Percentiles rank a stretch among this genome's conserved stretches.
Evolutionary conservation across 2,113 vertebrate species (phyloP).

Genomic region (Xiphophorus couchianus): DNA sequence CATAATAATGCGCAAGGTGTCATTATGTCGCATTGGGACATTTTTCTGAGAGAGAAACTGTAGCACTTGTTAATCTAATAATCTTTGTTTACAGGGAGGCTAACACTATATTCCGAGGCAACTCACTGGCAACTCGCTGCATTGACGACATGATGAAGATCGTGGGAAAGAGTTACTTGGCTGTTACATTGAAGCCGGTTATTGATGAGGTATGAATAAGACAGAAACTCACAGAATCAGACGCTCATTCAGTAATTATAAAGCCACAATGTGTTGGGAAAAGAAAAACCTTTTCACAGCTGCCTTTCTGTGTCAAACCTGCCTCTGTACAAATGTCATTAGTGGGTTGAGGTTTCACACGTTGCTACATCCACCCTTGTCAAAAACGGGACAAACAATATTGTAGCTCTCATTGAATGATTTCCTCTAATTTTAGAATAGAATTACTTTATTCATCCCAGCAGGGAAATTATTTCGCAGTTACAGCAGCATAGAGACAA

Average conservation of each 20-base stretch:
- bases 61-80: not conserved
- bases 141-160: conserved; percentile 99
- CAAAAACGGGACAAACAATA: too few species aligned
- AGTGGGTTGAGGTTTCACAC: conserved; percentile 5
- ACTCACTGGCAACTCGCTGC: conserved; percentile 93
- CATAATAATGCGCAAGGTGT: not conserved
- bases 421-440: too few species aligned
- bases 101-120: conserved; percentile 97
- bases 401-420: not conserved
- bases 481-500: too few species aligned
- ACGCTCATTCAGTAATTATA: not conserved
- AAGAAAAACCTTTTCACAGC: conserved; percentile 26
- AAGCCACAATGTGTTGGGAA: conserved; percentile 10
- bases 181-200: conserved; percentile 92
- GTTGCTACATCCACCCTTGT: not conserved
- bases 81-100: conserved; percentile 85
- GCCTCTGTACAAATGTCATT: conserved; percentile 25
- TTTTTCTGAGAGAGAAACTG: not conserved
- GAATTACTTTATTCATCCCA: too few species aligned
- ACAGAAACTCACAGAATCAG: conserved; percentile 5
- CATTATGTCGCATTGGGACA: not conserved
- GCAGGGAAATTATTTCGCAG: too few species aligned
- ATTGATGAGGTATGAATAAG: conserved; percentile 89
- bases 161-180: conserved; percentile 95
- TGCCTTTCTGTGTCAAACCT: conserved; percentile 9